Base-by-base conservation (phyloP, 2,888 invertebrate genomes). In the Dexiosoma caninum region DNA sequence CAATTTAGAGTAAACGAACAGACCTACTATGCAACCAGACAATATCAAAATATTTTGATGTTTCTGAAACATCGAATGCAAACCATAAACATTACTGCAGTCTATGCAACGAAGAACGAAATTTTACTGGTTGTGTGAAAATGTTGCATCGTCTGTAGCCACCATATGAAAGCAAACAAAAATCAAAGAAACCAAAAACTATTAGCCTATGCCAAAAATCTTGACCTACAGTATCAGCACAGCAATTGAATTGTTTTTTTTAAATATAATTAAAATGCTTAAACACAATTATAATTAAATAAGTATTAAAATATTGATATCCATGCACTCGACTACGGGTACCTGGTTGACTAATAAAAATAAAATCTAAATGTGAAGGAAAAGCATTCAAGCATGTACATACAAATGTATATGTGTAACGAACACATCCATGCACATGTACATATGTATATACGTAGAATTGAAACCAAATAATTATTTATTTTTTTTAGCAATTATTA, bases 141-240 rank as follows among this genome's bases (percentile, higher is more conserved):
- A n/a, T n/a, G n/a, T n/a, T n/a, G n/a, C n/a, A n/a, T n/a, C n/a
- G n/a, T n/a, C n/a, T n/a, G n/a, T n/a, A n/a, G n/a, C n/a, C n/a
- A n/a, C n/a, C n/a, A n/a, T n/a, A 55, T 8, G 10, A 10, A 55
- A 14, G 35, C 6, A n/a, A 57, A 42, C 8, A 72, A 27, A 42
- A 35, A 49, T 35, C 8, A 37, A 66, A 42, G 27, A 53, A 51
- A 55, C n/a, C n/a, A n/a, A 8, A 21, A 10, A 59, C 6, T 16
- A 40, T 32, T 35, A 37, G 9, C n/a, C n/a, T n/a, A n/a, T n/a
- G n/a, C n/a, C n/a, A 21, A 35, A 55, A 66, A 57, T 70, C 77
- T 77, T 77, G 77, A 70, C 77, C 62, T 32, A 60, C 67, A 42
- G 59, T 59, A 16, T 23, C n/a, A 35, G 44, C 27, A 42, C 44